Evolutionary conservation across 2,797 vertebrate genomes (phyloP), one percentile per base, ranked within the genome.

Genomic region (Apodemus agrarius): DNA sequence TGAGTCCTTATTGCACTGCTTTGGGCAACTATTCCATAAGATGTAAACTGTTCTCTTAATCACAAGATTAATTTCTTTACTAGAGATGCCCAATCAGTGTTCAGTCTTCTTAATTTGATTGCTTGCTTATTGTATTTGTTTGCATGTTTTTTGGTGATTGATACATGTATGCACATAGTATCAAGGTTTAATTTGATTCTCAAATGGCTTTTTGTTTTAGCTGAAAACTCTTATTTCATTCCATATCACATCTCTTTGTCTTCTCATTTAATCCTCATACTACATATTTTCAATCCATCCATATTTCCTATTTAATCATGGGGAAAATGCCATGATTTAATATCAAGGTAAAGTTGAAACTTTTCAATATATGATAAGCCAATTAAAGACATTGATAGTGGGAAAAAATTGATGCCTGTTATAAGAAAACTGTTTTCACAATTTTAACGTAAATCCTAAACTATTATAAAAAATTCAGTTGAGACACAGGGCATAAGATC

Each of bases 371-470:
- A 83, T 92, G 69, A 72, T 12, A 90, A 90, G 29, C 13, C 29
- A 85, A 74, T 81, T 87, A 91, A 61, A 96, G 11, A 40, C 85
- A 26, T 75, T 93, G 72, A 65, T 59, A 80, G 84, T 49, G 52
- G 72, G 31, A n/a, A 46, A 81, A 93, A 79, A 40, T 82, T 34
- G 26, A 22, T 24, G 11, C 80, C 24, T 34, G 10, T 1, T 78
- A 52, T 34, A 63, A 74, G 14, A 49, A 14, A 84, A 91, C 19
- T 83, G 37, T 61, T 29, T 57, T 96, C 57, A 83, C 46, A 90
- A 37, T 88, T 92, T 94, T 92, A 61, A 29, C 92, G 14, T 95
- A 67, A 52, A 74, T 89, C 10, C 89, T 80, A 82, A 87, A 63
- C 49, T 90, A 4, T 87, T 95, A 9, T 88, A n/a, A 94, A 91